These are phyloP conservation scores for Ophioninae sp. DNA, from an alignment of 2,888 invertebrate genomes.

Conservation along the genomic window DNA sequence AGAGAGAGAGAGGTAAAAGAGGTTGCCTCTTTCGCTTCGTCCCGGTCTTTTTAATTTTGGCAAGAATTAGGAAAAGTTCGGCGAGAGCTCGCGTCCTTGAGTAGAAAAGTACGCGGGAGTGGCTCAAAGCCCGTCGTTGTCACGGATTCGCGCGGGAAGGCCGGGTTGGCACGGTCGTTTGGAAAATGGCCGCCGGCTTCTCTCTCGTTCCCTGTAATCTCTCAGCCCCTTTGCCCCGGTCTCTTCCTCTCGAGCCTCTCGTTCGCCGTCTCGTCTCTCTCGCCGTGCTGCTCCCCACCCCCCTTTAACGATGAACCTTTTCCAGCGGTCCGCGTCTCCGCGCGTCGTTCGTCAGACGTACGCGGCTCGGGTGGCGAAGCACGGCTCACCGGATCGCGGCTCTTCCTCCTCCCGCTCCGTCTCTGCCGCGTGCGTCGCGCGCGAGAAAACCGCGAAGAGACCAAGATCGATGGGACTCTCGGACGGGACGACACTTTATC, in stretches of 20 bases:
- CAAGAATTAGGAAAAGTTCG: not conserved
- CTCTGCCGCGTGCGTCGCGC: slow-evolving; percentile 41
- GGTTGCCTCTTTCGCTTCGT: no score
- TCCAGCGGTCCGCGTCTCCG: not conserved
- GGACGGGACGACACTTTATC: slow-evolving; percentile 70
- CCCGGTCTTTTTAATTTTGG: not conserved
- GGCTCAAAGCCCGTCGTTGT: slow-evolving; percentile 18
- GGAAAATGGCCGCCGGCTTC: slow-evolving; percentile 28
- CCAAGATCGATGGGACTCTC: slow-evolving; percentile 70
- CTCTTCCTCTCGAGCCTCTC: not conserved
- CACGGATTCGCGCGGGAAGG: not conserved
- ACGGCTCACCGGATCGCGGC: slow-evolving; percentile 47
- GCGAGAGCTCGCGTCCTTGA: not conserved
- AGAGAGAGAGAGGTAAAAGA: not conserved
- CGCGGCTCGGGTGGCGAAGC: slow-evolving; percentile 27
- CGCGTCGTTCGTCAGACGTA: slow-evolving; percentile 39
- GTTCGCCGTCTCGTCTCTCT: slow-evolving; percentile 21
- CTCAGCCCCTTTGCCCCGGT: not conserved
- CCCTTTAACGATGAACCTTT: not conserved
- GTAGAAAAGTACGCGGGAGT: not conserved
- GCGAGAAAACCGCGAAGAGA: slow-evolving; percentile 68
- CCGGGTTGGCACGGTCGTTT: not conserved
- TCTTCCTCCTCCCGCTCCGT: slow-evolving; percentile 12
- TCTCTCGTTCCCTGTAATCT: slow-evolving; percentile 29
- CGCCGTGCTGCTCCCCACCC: slow-evolving; percentile 3